A percentile compares a stretch with the other conserved stretches of the same genome.
Conservation (phyloP, 1,140 invertebrate species). For the Nilaparvata lugens region DNA sequence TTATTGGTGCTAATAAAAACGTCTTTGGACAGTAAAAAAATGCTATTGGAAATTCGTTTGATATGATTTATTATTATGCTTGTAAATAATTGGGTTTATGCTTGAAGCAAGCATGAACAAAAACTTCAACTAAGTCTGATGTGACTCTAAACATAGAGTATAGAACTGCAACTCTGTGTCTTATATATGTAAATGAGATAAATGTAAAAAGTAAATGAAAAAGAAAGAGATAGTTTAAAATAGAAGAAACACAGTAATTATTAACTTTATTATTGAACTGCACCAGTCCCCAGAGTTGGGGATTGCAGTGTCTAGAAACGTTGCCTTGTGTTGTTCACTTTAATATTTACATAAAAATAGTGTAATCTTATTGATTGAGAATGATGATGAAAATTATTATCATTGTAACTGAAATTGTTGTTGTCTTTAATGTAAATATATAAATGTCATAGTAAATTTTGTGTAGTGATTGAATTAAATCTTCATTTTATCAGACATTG, state of each 20-base stretch:
- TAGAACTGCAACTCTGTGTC: constrained; percentile 22
- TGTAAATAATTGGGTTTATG: neutral
- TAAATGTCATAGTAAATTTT: constrained; percentile 17
- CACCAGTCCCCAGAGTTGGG: neutral
- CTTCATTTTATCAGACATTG: no score
- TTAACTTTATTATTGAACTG: neutral
- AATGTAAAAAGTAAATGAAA: neutral
- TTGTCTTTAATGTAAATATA: constrained; percentile 24
- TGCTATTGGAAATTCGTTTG: constrained; percentile 4
- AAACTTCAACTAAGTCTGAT: constrained; percentile 20
- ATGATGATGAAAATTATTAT: constrained; percentile 6
- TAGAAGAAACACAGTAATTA: constrained; percentile 10
- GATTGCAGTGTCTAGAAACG: constrained; percentile 3
- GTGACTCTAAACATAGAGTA: constrained; percentile 25
- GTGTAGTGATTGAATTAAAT: no score
- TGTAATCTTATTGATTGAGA: constrained; percentile 6
- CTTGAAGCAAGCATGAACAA: constrained; percentile 9
- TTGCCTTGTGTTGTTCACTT: constrained; percentile 20
- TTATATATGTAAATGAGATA: constrained; percentile 14
- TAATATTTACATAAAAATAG: neutral
- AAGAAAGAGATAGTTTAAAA: constrained; percentile 11
- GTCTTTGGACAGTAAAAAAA: neutral
- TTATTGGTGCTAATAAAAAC: neutral
- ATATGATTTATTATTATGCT: neutral
- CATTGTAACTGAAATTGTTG: constrained; percentile 15